Percentiles rank a stretch among this genome's conserved stretches.
These are phyloP conservation scores for Andricus curvator DNA, from an alignment of 2,888 invertebrate species.

Conservation along the genomic window DNA sequence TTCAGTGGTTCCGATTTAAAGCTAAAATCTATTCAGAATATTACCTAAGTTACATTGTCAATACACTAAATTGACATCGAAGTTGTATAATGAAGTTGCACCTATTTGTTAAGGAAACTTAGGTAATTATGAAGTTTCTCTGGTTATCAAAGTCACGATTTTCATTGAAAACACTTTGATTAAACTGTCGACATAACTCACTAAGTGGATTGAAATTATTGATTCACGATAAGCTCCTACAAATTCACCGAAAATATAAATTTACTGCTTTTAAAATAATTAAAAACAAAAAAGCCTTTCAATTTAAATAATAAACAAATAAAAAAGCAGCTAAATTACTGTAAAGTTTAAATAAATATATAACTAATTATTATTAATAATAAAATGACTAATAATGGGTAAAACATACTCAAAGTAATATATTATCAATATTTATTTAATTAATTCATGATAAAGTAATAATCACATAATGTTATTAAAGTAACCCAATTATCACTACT, in stretches of 20 bases:
- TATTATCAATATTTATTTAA: conserved; percentile 74
- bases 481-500: conserved; percentile 72
- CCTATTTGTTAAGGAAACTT: not conserved
- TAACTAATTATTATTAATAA: not conserved
- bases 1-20: too few relatives aligned
- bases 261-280: not conserved
- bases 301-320: not conserved
- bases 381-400: not conserved
- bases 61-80: not conserved
- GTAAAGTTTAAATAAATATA: too few relatives aligned
- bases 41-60: not conserved
- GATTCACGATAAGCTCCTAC: not conserved
- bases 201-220: not conserved
- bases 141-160: not conserved
- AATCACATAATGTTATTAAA: conserved; percentile 75
- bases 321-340: too few relatives aligned
- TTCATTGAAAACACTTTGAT: not conserved
- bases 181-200: not conserved
- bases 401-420: conserved; percentile 50
- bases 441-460: conserved; percentile 73
- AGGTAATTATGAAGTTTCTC: not conserved
- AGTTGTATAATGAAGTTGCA: not conserved
- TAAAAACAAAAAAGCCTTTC: not conserved
- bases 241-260: not conserved
- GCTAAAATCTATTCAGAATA: not conserved